Evolutionary conservation across 2,888 invertebrate species (phyloP), one percentile per base, ranked within the genome.

Genomic region (Pardosa pseudoannulata): DNA sequence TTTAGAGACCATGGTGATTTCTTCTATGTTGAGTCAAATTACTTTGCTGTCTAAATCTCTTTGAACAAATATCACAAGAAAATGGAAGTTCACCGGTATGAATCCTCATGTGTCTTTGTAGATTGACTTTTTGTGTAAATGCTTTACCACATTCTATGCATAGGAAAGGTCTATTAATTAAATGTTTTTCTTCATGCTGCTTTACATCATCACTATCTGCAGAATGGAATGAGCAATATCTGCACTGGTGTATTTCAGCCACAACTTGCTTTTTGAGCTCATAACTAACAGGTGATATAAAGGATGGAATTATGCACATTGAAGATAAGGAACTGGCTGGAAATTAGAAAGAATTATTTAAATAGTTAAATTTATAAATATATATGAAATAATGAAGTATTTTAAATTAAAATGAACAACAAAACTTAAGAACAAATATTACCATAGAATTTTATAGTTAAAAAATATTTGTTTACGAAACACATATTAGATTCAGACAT

Each of bases 21-120:
- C 68, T 67, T 29, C 62, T 67, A 31, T 81, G 81, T 27, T 67
- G 28, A 3, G 16, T 36, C 13, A 81, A 39, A 41, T 81, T 70
- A 29, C 56, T 73, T 19, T 67, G 68, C n/a, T 75, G 81, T 9
- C 70, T 28, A 68, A 81, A 81, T n/a, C 50, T 39, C n/a, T 29
- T 68, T 1, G 36, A n/a, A 19, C 81, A 81, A 11, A 68, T 28
- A 7, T 50, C 31, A 70, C 81, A 81, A 28, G 28, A 29, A 70
- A 74, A 81, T 27, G 81, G 81, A 11, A 70, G 39, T 31, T 81
- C 74, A 16, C 81, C 81, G 50, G 74, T 81, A 39, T 74, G 81
- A 23, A 74, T 81, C 1, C 65, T 39, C 81, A 81, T 62, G 19
- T 81, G 81, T 7, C 81, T 32, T 29, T 81, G 74, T n/a, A 81